phyloP scores from a whole-genome alignment of 2,797 vertebrate genomes.

The Eulemur coronatus region DNA sequence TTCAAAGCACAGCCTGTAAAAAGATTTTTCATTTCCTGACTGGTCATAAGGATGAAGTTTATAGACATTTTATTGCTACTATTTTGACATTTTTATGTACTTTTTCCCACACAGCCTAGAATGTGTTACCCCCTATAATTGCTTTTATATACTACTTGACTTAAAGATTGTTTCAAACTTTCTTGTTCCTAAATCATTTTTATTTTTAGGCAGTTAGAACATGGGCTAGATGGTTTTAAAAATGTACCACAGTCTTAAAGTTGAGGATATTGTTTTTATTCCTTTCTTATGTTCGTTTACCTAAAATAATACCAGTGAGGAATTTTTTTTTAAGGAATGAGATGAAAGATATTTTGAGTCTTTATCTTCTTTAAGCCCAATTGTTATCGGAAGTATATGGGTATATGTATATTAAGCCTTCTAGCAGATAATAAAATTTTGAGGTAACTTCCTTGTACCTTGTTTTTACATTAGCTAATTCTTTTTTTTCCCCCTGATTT shows the following conservation, averaged over 20 bases:
- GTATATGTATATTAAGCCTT: background rate
- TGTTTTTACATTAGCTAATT: background rate
- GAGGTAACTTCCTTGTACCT: background rate
- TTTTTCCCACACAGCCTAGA: slow-evolving; percentile 54
- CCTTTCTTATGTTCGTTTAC: background rate
- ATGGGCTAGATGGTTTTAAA: slow-evolving; percentile 32
- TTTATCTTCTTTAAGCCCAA: background rate
- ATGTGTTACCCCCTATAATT: slow-evolving; percentile 65
- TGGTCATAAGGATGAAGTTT: slow-evolving; percentile 70
- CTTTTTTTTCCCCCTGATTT: background rate
- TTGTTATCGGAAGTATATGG: background rate
- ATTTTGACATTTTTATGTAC: slow-evolving; percentile 78
- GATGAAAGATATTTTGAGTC: slow-evolving; percentile 20
- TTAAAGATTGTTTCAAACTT: slow-evolving; percentile 69
- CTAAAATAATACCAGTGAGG: background rate
- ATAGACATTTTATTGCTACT: slow-evolving; percentile 75
- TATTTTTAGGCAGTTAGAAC: slow-evolving; percentile 68
- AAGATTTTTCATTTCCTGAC: slow-evolving; percentile 74
- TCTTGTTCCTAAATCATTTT: slow-evolving; percentile 72
- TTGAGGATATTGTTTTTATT: slow-evolving; percentile 6
- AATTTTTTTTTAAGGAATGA: slow-evolving; percentile 30
- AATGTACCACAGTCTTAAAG: slow-evolving; percentile 28
- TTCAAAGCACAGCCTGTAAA: slow-evolving; percentile 37
- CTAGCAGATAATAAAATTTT: background rate
- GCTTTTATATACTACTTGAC: slow-evolving; percentile 76